Evolutionary conservation across 2,113 vertebrate species (phyloP).

Genomic region (Gopherus flavomarginatus): DNA sequence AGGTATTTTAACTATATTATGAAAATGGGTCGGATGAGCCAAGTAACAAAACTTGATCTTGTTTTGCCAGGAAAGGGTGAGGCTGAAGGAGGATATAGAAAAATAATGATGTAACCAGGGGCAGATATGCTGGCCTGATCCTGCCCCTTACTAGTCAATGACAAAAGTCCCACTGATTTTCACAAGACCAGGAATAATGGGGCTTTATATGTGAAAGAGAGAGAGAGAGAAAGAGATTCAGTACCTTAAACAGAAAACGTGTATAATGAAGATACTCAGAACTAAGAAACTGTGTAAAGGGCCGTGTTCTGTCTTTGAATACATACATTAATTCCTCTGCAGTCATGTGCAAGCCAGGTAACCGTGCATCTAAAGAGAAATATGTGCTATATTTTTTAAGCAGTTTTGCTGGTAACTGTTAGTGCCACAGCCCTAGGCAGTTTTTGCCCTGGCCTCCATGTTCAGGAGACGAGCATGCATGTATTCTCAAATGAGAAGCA

Average conservation of each 20-base stretch:
- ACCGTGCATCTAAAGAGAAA: not conserved
- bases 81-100: not conserved
- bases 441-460: too few relatives aligned
- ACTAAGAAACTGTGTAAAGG: not conserved
- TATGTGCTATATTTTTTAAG: not conserved
- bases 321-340: not conserved
- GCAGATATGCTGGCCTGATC: not conserved
- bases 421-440: too few relatives aligned
- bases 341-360: not conserved
- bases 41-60: not conserved
- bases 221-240: not conserved
- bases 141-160: not conserved
- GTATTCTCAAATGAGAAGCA: too few relatives aligned
- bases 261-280: not conserved
- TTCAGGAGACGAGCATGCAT: too few relatives aligned
- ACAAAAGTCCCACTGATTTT: not conserved
- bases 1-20: not conserved
- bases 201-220: too few relatives aligned
- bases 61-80: not conserved
- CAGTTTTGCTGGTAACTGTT: rapidly evolving
- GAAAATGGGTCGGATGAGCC: not conserved
- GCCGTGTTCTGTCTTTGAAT: not conserved
- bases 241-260: not conserved
- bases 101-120: not conserved
- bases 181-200: not conserved